phyloP scores from a whole-genome alignment of 2,888 invertebrate species.

The Exephanes ischioxanthus region DNA sequence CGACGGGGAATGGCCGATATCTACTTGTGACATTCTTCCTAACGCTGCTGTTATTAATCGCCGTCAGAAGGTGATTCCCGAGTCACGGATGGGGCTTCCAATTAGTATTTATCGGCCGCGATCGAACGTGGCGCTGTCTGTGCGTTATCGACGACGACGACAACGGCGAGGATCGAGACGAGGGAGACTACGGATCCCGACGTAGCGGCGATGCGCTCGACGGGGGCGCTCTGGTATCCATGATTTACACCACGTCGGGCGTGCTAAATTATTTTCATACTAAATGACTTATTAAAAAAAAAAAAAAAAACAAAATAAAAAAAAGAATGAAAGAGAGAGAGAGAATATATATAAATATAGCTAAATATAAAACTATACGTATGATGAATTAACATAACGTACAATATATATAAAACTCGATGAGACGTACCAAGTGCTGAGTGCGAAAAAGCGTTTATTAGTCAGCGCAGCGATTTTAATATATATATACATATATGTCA shows the following conservation, averaged over 20 bases:
- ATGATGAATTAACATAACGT: conserved; percentile 18
- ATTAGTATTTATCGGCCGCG: conserved; percentile 78
- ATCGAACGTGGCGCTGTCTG: conserved; percentile 54
- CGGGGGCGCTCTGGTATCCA: conserved; percentile 53
- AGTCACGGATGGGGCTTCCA: conserved; percentile 80
- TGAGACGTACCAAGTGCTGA: conserved; percentile 25
- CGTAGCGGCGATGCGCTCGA: conserved; percentile 48
- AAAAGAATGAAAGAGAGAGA: conserved; percentile 56
- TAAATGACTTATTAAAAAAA: conserved; percentile 76
- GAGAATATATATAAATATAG: conserved; percentile 58
- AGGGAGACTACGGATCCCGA: conserved; percentile 50
- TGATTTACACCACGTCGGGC: conserved; percentile 58
- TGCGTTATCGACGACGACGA: conserved; percentile 38
- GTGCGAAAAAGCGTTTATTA: conserved; percentile 6
- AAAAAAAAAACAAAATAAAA: conserved; percentile 11
- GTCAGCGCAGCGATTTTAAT: conserved; percentile 5
- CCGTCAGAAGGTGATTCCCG: conserved; percentile 80
- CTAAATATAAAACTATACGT: conserved; percentile 52
- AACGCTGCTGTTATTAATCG: conserved; percentile 76
- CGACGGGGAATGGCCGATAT: conserved; percentile 67
- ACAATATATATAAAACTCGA: background rate
- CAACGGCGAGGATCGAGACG: conserved; percentile 33
- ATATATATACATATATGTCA: background rate
- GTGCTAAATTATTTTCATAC: conserved; percentile 83
- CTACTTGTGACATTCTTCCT: conserved; percentile 76